Base-by-base conservation (phyloP, 2,797 vertebrate species). In the Poeciliopsis infans region DNA sequence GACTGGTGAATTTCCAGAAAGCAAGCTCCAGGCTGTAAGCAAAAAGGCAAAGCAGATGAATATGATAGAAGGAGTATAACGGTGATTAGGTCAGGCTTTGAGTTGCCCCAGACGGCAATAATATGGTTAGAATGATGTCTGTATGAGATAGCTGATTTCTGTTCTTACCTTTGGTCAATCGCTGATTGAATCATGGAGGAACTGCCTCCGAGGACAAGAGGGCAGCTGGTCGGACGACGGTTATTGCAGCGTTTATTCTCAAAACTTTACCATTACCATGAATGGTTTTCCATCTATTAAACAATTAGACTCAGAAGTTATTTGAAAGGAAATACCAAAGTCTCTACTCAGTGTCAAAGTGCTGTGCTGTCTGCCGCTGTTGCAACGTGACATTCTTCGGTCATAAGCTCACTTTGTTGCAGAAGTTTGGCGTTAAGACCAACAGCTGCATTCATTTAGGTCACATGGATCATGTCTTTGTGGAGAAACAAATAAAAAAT, bases 381-480 rank as follows among this genome's bases (percentile, higher is more conserved):
- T 68, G 69, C 73, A 72, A 51, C 11, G 28, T 73, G 73, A 70
- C 41, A 71, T 15, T 25, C 76, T 15, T 12, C 53, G 41, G 28
- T 79, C 66, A 79, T 72, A 28, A 23, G 25, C 47, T 36, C 5
- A 23, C 43, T 72, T 1, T 33, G 11, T 25, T 36, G 51, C 59
- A 31, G 71, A 83, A 15, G 79, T 70, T 84, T 78, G 66, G 72
- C 43, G 75, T 16, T 4, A 79, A 66, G 12, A 2, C 46, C 75
- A 61, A 36, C 66, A 45, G 41, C 66, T 76, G 79, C 70, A 68
- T 46, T 79, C 57, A 80, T 85, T 87, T 79, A 25, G 7, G 36
- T 74, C 25, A 55, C 36, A 43, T n/a, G 70, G 53, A 72, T 78
- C 75, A 74, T 68, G 33, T 80, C 66, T 39, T 55, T 51, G 28